Base-by-base conservation (phyloP, 2,888 invertebrate genomes). In the Galeruca laticollis region DNA sequence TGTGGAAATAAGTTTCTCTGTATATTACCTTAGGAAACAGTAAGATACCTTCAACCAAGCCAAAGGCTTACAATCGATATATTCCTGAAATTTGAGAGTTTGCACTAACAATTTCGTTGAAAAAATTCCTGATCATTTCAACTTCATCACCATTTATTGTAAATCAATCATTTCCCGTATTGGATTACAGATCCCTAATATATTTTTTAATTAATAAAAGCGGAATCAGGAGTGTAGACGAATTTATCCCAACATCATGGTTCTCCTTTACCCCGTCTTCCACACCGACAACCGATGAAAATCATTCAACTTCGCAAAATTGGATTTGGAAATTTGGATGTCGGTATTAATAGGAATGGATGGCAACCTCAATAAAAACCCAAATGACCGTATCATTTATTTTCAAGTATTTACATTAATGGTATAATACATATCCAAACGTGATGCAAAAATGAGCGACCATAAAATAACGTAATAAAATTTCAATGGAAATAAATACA, bases 401-500 rank as follows among this genome's bases (percentile, higher is more conserved):
- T 65, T 65, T 65, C 43, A 60, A 65, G 69, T 65, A 69, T 65
- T 54, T 37, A 33, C 60, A 60, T 49, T 65, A 57, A 66, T 60
- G 49, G 59, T 49, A 66, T 51, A 66, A 65, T 66, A 66, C 66
- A 59, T 59, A 66, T 56, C 54, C 69, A 69, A 69, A 69, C 64
- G 64, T 60, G 47, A 54, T 65, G 64, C 67, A 69, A 69, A 63
- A 72, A 73, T 72, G 67, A 60, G 35, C 57, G 70, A 57, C 64
- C 68, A 61, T 71, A 72, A 71, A 75, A 69, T 56, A 15, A 56
- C 54, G 68, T 51, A 71, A 72, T 73, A 73, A 74, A 72, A 70
- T 72, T 70, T 72, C 66, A 70, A 72, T 70, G 63, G 64, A 70
- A 66, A 60, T 66, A 66, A 66, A 66, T 68, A 74, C 74, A 74